These are phyloP conservation scores for Pyrgilauda ruficollis DNA, from an alignment of 2,113 vertebrate genomes.

Conservation along the genomic window DNA sequence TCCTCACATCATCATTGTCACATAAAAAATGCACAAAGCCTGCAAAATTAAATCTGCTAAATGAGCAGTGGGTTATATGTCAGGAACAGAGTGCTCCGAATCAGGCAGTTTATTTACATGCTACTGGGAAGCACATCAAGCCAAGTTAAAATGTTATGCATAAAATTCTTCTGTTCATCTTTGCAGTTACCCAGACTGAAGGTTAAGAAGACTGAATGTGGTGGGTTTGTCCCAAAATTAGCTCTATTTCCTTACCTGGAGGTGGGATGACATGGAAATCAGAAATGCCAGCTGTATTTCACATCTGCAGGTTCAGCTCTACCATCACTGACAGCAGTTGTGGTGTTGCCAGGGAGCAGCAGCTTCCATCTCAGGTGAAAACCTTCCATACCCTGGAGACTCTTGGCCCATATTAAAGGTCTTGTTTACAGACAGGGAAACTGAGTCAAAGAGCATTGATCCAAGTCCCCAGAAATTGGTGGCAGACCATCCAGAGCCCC, in stretches of 20 bases:
- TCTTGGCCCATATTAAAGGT: not conserved
- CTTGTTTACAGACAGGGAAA: not conserved
- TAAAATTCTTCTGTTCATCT: not conserved
- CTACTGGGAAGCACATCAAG: not conserved
- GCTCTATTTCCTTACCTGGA: not conserved
- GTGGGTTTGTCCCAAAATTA: not conserved
- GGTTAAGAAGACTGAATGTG: not conserved
- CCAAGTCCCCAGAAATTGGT: not conserved
- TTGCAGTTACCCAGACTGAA: not conserved
- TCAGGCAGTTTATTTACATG: not conserved
- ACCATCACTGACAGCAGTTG: not conserved
- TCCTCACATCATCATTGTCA: not conserved
- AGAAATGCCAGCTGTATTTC: not conserved
- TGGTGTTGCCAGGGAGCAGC: not conserved
- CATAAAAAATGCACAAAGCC: not conserved
- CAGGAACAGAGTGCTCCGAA: not conserved
- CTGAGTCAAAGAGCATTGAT: not conserved
- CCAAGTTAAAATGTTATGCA: not conserved
- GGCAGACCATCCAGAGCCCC: not conserved
- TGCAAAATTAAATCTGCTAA: conserved; percentile 23
- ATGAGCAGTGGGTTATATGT: conserved; percentile 5
- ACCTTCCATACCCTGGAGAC: not conserved
- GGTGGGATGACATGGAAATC: not conserved
- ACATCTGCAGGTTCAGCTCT: not conserved
- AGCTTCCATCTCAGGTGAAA: not conserved